Percentiles rank a stretch among this genome's conserved stretches.
Evolutionary conservation across 92 coral and sea anemone genomes (phyloP).

Genomic region (Zoanthus sociatus): DNA sequence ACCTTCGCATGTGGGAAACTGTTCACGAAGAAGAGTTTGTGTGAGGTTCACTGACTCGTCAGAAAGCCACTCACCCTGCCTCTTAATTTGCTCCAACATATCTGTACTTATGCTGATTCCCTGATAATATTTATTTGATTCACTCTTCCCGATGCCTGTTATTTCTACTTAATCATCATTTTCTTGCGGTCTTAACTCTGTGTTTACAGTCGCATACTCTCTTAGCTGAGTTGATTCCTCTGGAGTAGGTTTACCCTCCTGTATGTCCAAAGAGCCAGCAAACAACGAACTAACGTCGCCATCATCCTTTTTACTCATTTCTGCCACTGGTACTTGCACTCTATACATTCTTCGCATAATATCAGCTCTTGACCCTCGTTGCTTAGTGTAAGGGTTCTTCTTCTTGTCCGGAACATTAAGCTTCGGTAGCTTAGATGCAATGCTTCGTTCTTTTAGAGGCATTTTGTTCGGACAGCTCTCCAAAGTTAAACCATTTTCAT

Average conservation of each 20-base stretch:
- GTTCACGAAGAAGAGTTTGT: slow-evolving; percentile 34
- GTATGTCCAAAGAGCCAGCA: slow-evolving; percentile 19
- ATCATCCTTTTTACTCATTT: neutral
- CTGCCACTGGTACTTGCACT: neutral
- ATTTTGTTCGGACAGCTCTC: neutral
- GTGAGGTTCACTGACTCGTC: slow-evolving; percentile 13
- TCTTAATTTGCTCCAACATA: neutral
- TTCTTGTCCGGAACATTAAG: neutral
- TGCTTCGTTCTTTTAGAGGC: neutral
- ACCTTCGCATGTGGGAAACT: slow-evolving; percentile 30
- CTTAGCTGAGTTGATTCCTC: neutral
- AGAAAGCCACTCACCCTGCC: slow-evolving; percentile 19
- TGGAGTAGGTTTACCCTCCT: neutral
- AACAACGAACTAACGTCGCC: neutral
- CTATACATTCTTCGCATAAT: neutral
- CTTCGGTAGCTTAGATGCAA: neutral
- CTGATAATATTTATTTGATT: slow-evolving; percentile 2
- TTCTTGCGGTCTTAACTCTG: neutral
- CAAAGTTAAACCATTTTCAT: neutral
- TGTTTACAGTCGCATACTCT: neutral
- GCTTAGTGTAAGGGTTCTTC: slow-evolving; percentile 10
- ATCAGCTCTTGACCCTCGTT: slow-evolving; percentile 2
- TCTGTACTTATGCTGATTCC: neutral
- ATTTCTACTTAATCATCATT: neutral
- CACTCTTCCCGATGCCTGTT: neutral